Base-by-base conservation (phyloP, 2,888 invertebrate species). In the Nycteola revayana region DNA sequence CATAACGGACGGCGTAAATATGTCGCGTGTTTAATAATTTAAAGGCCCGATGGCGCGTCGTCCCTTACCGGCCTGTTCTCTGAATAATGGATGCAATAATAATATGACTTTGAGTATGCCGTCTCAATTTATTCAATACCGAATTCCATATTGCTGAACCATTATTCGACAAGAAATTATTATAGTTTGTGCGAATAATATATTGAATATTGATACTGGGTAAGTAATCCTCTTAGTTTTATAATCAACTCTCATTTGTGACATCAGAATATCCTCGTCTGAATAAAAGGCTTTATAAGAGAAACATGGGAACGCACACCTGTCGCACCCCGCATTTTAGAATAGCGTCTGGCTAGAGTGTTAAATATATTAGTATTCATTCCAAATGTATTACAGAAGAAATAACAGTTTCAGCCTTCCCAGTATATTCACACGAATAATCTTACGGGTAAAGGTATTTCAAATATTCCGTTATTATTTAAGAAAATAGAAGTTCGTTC, bases 1-100 rank as follows among this genome's bases (percentile, higher is more conserved):
- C 73, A 77, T 68, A 65, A 74, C 69, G 81, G 77, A 77, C 72
- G 69, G 76, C 66, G 64, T 76, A 78, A 76, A 74, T 79, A 79
- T 86, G 85, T 85, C 77, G 77, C 63, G 67, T 76, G 78, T 85
- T 88, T 88, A 87, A 88, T 88, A 86, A 82, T 87, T 83, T 82
- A 88, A n/a, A 75, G 62, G 72, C 75, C 60, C 50, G 62, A 28
- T 44, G 67, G 69, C 61, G 63, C 65, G 54, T 66, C 65, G 73
- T 74, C 80, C 81, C 79, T 77, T 66, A 56, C 71, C 70, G 66
- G 69, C 67, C 73, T 60, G 70, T 45, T 60, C 58, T 48, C 68
- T 86, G 82, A 87, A 87, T 87, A 84, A 86, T 86, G 73, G 67
- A 87, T 84, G 75, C 72, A 76, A 79, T 79, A 80, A 85, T 82